Base-by-base conservation (phyloP, 2,888 invertebrate species). In the Leucophenga montana region DNA sequence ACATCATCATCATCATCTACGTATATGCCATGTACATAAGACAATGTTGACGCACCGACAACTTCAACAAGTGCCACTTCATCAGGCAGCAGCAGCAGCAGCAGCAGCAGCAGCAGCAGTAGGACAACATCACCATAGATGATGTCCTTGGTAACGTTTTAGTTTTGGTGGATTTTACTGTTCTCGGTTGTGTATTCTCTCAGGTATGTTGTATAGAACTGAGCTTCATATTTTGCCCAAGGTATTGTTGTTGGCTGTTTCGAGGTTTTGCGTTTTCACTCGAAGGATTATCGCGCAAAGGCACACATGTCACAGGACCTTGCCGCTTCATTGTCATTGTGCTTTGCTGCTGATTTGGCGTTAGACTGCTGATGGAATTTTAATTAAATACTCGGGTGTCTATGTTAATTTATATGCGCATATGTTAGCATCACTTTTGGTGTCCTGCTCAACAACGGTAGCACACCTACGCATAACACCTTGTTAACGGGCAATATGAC, bases 401-500 rank as follows among this genome's bases (percentile, higher is more conserved):
- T 81, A 81, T 81, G 81, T 84, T 81, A 84, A 81, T 81, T 81
- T 81, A 84, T 81, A 81, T 81, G 81, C 81, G 81, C 81, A 81
- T 81, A 81, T 81, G 81, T 83, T 81, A 73, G 71, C 65, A 70
- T 44, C 48, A 44, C 20, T 64, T 27, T 44, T 22, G 68, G 65
- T 68, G 69, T 68, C 57, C 73, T 57, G 57, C 4, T 9, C 13
- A 59, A 14, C 62, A 48, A 39, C 57, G 14, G 53, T 53, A 59
- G 67, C 56, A n/a, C 73, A 75, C 73, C 75, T 68, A 75, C 75
- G 70, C 75, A 72, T 68, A 66, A 72, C 68, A 54, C 61, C 71
- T 68, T 71, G 18, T 48, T 22, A n/a, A 11, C 13, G 50, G n/a
- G n/a, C n/a, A n/a, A n/a, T n/a, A n/a, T n/a, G n/a, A n/a, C n/a